Evolutionary conservation across 2,113 vertebrate genomes (phyloP), one percentile per base, ranked within the genome.

Genomic region (Marmota flaviventris): DNA sequence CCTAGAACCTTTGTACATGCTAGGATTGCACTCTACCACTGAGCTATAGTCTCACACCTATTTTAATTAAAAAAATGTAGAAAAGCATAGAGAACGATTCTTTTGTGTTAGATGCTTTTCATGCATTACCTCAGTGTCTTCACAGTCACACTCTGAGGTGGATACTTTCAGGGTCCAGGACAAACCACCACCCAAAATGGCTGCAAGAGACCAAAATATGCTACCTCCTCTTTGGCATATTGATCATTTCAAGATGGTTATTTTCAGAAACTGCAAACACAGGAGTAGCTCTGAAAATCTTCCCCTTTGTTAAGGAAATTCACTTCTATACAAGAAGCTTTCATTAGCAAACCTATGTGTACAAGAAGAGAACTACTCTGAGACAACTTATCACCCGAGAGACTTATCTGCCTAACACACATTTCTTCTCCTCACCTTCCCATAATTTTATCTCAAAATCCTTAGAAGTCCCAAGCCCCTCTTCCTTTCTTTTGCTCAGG

Each of bases 261-360:
- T 83, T 82, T 82, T 81, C 56, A 88, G 84, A 92, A 95, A 82
- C 53, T 92, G 76, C 22, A 82, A 76, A 87, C 45, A 56, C 8
- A 45, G 56, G 37, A 81, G 65, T 8, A 86, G 53, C 12, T 91
- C 67, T 87, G 67, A 61, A 81, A 73, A 67, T 29, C 29, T 72
- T 51, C 17, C 8, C 14, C 72, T 53, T 22, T 24, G 56, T 58
- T 58, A 51, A 78, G 48, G 73, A 67, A 79, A 85, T 61, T 51
- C 86, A 20, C 32, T 78, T n/a, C 10, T 45, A 32, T 1, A 85
- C 34, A 53, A 69, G 25, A 82, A 37, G 56, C 58, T 72, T 39
- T 69, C 24, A 56, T 32, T 84, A 48, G 81, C n/a, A 63, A 92
- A 75, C 16, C 2, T 39, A 84, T 29, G 9, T 84, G n/a, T 65